Percentiles rank a stretch among this genome's conserved stretches.
These are phyloP conservation scores for Sebastolobus alascanus DNA, from an alignment of 2,797 vertebrate genomes.

Conservation along the genomic window DNA sequence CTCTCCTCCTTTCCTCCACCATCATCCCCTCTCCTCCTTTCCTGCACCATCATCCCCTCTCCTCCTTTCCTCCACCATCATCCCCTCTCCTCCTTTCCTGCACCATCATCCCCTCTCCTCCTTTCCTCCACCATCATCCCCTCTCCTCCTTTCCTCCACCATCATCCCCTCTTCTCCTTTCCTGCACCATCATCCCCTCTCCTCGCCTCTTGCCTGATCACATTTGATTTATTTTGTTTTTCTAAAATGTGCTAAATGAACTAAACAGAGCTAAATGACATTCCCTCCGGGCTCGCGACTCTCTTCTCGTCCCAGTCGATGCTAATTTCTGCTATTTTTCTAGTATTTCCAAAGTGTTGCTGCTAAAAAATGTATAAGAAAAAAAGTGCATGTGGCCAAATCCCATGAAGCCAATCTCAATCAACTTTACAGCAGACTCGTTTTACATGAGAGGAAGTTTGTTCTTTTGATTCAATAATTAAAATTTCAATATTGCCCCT, in stretches of 20 bases:
- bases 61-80: no score
- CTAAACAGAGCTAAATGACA: constrained; percentile 36
- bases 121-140: not conserved
- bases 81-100: no score
- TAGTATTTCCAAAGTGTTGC: constrained; percentile 1
- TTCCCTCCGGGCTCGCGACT: constrained; percentile 3
- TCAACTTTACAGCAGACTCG: not conserved
- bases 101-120: not conserved
- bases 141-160: not conserved
- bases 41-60: no score
- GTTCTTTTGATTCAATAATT: constrained; percentile 10
- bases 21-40: no score
- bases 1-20: no score
- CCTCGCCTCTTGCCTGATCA: not conserved
- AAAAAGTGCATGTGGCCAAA: not conserved
- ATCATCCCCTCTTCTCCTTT: not conserved
- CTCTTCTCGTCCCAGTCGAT: constrained; percentile 12
- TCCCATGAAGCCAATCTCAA: constrained; percentile 2
- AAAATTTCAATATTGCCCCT: not conserved
- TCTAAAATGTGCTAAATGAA: constrained; percentile 41
- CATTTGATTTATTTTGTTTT: constrained; percentile 51
- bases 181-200: not conserved
- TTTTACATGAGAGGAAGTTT: constrained; percentile 1
- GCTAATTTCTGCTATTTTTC: constrained; percentile 29
- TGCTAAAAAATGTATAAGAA: not conserved